Evolutionary conservation across 2,113 vertebrate genomes (phyloP).

Genomic region (Lycaon pictus): DNA sequence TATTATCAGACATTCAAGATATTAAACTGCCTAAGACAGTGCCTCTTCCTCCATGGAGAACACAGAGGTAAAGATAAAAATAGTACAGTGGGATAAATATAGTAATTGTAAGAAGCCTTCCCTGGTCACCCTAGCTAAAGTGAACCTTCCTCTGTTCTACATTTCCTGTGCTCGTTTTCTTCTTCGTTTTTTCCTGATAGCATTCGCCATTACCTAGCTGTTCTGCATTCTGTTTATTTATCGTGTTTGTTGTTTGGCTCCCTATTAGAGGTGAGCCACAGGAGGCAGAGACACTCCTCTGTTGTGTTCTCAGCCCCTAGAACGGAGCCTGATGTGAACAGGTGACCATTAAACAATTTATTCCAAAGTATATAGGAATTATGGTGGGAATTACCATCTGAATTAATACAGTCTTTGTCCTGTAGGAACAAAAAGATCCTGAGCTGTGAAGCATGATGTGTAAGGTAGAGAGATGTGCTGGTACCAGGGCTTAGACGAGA

Average conservation of each 20-base stretch:
- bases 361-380: neutral
- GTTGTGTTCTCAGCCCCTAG: neutral
- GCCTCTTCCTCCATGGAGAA: neutral
- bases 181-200: neutral
- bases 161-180: neutral
- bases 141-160: neutral
- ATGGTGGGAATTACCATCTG: too few species aligned
- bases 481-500: neutral
- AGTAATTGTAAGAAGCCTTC: neutral
- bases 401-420: neutral
- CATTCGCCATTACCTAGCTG: neutral
- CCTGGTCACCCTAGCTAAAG: neutral
- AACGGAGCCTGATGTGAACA: neutral
- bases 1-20: neutral
- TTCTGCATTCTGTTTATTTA: neutral
- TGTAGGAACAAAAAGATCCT: neutral
- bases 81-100: accelerated
- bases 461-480: neutral
- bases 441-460: neutral
- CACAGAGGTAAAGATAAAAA: neutral
- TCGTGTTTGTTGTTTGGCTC: neutral
- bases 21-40: neutral
- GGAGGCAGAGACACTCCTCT: accelerated
- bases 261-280: neutral
- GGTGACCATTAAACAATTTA: neutral